phyloP scores from a whole-genome alignment of 2,113 vertebrate species.

The Mormyrus lacerda region DNA sequence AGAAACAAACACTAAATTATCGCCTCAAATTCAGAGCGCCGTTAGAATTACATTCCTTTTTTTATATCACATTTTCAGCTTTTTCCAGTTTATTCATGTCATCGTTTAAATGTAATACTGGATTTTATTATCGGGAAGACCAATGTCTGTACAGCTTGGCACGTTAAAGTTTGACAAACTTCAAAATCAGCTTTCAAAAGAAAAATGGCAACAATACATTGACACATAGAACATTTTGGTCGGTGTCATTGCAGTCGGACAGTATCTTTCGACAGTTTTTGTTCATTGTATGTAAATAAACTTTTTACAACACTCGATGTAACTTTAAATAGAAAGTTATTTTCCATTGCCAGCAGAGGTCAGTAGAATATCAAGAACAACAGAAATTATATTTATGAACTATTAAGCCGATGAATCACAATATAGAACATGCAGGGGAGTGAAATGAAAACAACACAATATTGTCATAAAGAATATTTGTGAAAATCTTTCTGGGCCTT shows the following conservation, averaged over 20 bases:
- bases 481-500: background rate
- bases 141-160: background rate
- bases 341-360: slow-evolving; percentile 2
- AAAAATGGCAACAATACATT: background rate
- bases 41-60: background rate
- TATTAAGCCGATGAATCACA: background rate
- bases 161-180: background rate
- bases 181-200: background rate
- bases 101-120: background rate
- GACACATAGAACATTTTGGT: background rate
- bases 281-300: background rate
- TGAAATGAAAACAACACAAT: background rate
- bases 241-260: background rate
- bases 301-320: background rate
- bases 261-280: background rate
- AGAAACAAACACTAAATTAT: background rate
- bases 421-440: background rate
- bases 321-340: background rate
- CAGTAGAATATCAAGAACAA: background rate
- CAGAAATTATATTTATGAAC: background rate
- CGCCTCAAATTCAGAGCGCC: background rate
- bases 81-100: background rate
- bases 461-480: background rate
- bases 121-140: background rate
- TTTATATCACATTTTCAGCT: background rate